Conservation (phyloP, 1,140 invertebrate species). For the Bombus confusus region DNA sequence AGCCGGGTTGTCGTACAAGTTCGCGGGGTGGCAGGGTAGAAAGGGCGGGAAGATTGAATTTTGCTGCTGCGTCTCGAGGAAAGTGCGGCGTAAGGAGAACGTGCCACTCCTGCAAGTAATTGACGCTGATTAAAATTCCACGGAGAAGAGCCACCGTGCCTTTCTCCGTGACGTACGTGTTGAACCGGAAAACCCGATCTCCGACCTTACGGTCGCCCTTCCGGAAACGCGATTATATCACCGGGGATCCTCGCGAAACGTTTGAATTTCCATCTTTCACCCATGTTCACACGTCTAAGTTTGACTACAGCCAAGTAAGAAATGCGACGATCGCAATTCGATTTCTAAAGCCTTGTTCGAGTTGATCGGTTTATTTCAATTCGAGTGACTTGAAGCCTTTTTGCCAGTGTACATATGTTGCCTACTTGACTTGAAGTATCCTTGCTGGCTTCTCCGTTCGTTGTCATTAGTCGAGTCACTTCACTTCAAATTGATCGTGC, state of each 20-base stretch:
- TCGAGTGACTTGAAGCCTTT: no score
- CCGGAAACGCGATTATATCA: conserved; percentile 50
- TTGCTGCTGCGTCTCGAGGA: conserved; percentile 59
- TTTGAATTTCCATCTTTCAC: not conserved
- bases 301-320: no score
- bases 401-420: no score
- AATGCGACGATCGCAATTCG: no score
- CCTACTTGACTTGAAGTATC: no score
- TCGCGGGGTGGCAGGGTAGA: not conserved
- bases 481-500: no score
- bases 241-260: not conserved
- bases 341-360: no score
- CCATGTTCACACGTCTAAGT: not conserved
- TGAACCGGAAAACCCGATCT: conserved; percentile 55
- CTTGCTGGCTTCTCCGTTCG: no score
- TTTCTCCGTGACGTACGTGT: conserved; percentile 62
- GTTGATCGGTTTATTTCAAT: no score
- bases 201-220: conserved; percentile 6
- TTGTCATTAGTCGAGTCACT: no score
- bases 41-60: conserved; percentile 71
- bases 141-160: conserved; percentile 41
- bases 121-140: conserved; percentile 76
- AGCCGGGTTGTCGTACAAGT: conserved; percentile 25
- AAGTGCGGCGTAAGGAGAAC: conserved; percentile 65
- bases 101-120: conserved; percentile 71